phyloP scores from a whole-genome alignment of 2,888 invertebrate genomes.

The Eupithecia tripunctaria region DNA sequence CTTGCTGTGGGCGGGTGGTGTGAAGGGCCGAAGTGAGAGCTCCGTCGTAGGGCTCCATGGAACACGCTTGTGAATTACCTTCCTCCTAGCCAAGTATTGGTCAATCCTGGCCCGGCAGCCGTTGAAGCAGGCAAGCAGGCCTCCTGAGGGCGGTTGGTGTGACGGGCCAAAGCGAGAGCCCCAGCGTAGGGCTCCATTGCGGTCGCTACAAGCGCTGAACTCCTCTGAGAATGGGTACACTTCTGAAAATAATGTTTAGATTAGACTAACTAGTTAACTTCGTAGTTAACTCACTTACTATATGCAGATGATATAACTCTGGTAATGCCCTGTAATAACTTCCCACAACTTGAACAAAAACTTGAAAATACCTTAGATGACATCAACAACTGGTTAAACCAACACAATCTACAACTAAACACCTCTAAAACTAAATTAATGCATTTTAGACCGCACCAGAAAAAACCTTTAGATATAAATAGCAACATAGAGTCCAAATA shows the following conservation, averaged over 20 bases:
- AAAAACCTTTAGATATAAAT: too few species aligned
- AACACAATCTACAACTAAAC: too few species aligned
- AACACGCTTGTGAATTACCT: conserved; percentile 80
- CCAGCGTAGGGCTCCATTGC: conserved; percentile 77
- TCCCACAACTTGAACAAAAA: too few species aligned
- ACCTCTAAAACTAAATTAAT: too few species aligned
- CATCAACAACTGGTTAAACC: too few species aligned
- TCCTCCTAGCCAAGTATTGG: conserved; percentile 91
- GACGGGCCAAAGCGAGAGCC: conserved; percentile 77
- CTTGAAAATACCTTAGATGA: too few species aligned
- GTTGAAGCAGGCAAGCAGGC: conserved; percentile 90
- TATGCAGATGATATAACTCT: too few species aligned
- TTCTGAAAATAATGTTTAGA: conserved; percentile 68
- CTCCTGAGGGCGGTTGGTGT: conserved; percentile 77
- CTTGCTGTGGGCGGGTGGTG: conserved; percentile 68
- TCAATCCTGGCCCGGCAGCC: conserved; percentile 90
- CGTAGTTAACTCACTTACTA: too few species aligned
- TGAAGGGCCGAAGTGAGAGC: conserved; percentile 76
- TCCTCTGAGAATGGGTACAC: conserved; percentile 87
- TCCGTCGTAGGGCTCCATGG: conserved; percentile 59
- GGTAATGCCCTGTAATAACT: too few species aligned
- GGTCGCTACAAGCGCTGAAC: conserved; percentile 57
- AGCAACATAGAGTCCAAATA: too few species aligned
- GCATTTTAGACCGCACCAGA: too few species aligned
- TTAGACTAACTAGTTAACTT: too few species aligned